Evolutionary conservation across 2,113 vertebrate species (phyloP).

Genomic region (Prionailurus bengalensis): DNA sequence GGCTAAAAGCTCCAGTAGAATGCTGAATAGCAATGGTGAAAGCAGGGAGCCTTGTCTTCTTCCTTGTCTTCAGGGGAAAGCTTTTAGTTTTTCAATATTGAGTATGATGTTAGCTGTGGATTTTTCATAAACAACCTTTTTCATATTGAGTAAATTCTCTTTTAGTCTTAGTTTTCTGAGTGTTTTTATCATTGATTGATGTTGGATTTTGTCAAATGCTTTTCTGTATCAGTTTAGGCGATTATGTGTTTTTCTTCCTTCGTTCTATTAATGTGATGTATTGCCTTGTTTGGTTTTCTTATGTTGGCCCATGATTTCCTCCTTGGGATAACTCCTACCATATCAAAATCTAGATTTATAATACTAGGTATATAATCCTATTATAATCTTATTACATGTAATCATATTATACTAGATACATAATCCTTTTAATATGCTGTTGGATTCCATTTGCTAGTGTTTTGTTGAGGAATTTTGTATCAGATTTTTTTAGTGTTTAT

Average conservation of each 20-base stretch:
- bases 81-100: background rate
- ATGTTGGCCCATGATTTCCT: background rate
- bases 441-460: no score
- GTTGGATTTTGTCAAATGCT: background rate
- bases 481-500: background rate
- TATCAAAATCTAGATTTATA: background rate
- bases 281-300: background rate
- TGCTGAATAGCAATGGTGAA: background rate
- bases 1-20: no score
- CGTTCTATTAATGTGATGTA: background rate
- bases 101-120: no score
- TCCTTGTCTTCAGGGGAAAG: background rate
- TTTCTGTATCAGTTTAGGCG: background rate
- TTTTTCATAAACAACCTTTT: no score
- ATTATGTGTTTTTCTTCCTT: background rate
- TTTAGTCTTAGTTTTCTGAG: no score
- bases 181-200: no score
- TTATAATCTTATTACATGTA: no score
- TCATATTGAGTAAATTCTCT: no score
- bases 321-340: background rate
- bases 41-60: background rate
- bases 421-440: no score
- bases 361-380: background rate
- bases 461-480: no score
- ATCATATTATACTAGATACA: no score